phyloP scores from a whole-genome alignment of 92 coral and sea anemone genomes.

The Actinernus sp. region DNA sequence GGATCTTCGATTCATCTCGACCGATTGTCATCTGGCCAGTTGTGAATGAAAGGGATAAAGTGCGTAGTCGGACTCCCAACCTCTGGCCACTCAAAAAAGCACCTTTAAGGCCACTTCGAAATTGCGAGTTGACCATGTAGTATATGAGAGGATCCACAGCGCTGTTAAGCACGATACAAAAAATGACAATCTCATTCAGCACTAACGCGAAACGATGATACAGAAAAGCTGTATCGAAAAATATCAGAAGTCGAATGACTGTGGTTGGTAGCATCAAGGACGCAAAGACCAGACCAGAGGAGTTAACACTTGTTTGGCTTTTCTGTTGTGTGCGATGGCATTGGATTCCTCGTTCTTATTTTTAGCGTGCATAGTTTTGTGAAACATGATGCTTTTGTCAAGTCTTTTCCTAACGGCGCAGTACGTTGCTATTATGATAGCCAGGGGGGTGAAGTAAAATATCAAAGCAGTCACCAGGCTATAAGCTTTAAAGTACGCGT shows the following conservation, averaged over 20 bases:
- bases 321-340: conserved; percentile 19
- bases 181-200: conserved; percentile 39
- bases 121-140: conserved; percentile 63
- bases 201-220: conserved; percentile 51
- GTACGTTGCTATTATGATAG: conserved; percentile 46
- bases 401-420: conserved; percentile 53
- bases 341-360: conserved; percentile 22
- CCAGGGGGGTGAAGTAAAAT: conserved; percentile 72
- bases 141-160: conserved; percentile 69
- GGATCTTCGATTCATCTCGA: too few relatives aligned
- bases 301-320: conserved; percentile 59
- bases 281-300: conserved; percentile 65
- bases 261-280: conserved; percentile 61
- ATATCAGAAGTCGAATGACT: conserved; percentile 37
- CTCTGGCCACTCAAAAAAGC: too few relatives aligned
- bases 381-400: conserved; percentile 30
- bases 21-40: too few relatives aligned
- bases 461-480: conserved; percentile 38
- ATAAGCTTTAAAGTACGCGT: conserved; percentile 47
- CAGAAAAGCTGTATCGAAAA: conserved; percentile 30
- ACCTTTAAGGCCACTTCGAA: too few relatives aligned
- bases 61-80: too few relatives aligned
- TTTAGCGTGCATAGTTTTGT: conserved; percentile 23
- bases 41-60: too few relatives aligned
- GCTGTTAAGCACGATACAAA: conserved; percentile 52